Evolutionary conservation across 2,888 invertebrate genomes (phyloP).

Genomic region (Polydrusus pterygomalis): DNA sequence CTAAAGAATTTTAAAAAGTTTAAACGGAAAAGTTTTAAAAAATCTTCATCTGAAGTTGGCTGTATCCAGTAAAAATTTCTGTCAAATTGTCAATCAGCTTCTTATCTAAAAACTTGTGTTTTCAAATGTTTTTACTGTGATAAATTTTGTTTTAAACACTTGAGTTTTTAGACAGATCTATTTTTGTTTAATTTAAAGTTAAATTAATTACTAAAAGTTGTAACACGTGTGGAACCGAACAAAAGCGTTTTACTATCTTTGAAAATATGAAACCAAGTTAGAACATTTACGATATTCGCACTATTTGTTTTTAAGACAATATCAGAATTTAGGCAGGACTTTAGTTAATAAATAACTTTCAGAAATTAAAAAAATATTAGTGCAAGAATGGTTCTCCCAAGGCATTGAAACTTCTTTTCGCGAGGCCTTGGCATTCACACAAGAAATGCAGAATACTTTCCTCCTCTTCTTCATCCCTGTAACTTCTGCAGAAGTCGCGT

Average conservation of each 20-base stretch:
- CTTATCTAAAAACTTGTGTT: background rate
- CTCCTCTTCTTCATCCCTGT: no score
- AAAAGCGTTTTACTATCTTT: conserved; percentile 6
- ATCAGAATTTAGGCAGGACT: background rate
- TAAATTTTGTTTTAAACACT: background rate
- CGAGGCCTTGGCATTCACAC: no score
- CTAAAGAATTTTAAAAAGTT: background rate
- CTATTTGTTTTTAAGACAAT: background rate
- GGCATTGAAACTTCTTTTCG: no score
- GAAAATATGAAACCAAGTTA: background rate
- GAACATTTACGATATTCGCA: no score
- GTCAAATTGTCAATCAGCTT: conserved; percentile 7
- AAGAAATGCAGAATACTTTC: no score
- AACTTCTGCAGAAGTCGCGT: no score
- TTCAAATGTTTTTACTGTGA: background rate
- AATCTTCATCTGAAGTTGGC: background rate
- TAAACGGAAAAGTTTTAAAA: background rate
- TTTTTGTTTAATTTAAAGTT: background rate
- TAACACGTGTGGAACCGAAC: background rate
- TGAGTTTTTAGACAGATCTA: background rate
- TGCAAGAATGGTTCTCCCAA: no score
- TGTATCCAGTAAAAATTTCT: background rate
- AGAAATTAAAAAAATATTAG: no score
- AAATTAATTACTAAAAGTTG: conserved; percentile 1
- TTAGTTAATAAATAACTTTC: no score